These are phyloP conservation scores for Heliothis peltigera DNA, from an alignment of 2,888 invertebrate genomes.

Conservation along the genomic window DNA sequence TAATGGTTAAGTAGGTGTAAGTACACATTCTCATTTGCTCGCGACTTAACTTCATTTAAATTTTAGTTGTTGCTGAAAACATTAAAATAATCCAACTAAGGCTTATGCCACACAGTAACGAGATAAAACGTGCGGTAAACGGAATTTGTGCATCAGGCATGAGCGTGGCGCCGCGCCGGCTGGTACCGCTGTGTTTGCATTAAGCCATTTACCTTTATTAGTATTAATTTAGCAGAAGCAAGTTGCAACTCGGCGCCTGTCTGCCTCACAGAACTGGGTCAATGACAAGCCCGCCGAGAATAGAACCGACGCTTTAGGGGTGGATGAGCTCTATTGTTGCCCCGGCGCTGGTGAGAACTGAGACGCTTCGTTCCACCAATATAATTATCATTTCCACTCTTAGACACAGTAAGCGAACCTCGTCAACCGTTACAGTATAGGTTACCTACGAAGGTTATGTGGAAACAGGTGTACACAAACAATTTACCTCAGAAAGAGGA, in stretches of 20 bases:
- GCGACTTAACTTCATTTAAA: conserved; percentile 15
- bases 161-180: conserved; percentile 67
- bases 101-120: conserved; percentile 52
- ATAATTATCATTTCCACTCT: conserved; percentile 43
- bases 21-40: background rate
- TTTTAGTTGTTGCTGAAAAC: conserved; percentile 23
- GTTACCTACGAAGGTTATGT: background rate
- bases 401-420: conserved; percentile 16
- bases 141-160: conserved; percentile 58
- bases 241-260: conserved; percentile 75
- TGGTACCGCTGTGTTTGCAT: conserved; percentile 74
- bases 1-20: too few species aligned
- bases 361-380: conserved; percentile 41
- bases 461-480: background rate
- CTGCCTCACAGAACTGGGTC: conserved; percentile 83
- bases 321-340: conserved; percentile 82
- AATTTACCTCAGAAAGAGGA: background rate
- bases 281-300: conserved; percentile 86
- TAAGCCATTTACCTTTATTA: conserved; percentile 82
- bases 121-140: conserved; percentile 59
- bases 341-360: conserved; percentile 62
- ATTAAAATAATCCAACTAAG: conserved; percentile 34
- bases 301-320: conserved; percentile 84
- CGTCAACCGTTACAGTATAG: conserved; percentile 11
- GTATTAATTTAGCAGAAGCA: conserved; percentile 80